Conservation (phyloP, 2,113 vertebrate species). For the Muntiacus muntjak region DNA sequence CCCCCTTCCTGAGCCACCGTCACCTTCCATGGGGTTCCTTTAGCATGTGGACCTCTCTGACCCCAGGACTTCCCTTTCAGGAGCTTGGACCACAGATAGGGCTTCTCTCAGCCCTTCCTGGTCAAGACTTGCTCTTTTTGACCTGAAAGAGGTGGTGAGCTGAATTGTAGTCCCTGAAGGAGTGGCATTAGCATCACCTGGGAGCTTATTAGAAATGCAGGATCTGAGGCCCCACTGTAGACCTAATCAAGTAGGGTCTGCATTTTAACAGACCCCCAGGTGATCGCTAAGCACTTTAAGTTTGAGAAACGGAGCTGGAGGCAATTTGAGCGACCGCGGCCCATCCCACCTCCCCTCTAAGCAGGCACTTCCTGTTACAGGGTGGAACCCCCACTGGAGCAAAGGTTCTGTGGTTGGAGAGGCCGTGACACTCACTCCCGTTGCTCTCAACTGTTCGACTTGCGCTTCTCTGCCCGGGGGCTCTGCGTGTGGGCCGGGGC, state of each 20-base stretch:
- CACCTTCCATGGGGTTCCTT: not conserved
- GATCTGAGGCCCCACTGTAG: not conserved
- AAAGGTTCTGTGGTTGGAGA: not conserved
- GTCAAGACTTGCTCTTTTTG: not conserved
- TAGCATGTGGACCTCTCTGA: not conserved
- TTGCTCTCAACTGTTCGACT: not conserved
- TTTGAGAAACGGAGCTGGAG: not conserved
- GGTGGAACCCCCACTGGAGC: not conserved
- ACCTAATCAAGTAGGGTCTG: not conserved
- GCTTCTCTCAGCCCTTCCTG: not conserved
- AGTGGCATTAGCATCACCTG: not conserved
- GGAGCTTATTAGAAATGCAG: not conserved
- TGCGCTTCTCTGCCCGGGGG: not conserved
- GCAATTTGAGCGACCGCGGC: not conserved
- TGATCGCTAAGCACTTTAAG: not conserved
- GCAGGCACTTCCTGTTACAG: constrained; percentile 12
- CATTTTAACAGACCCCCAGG: not conserved
- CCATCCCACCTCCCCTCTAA: not conserved
- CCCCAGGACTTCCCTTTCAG: not conserved
- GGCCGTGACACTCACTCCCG: rapidly evolving
- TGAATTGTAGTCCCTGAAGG: rapidly evolving
- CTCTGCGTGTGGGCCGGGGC: not conserved
- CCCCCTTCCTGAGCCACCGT: not conserved
- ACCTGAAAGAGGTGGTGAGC: not conserved
- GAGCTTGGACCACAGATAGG: not conserved